phyloP scores from a whole-genome alignment of 2,888 invertebrate genomes.

The Podabrus alpinus region DNA sequence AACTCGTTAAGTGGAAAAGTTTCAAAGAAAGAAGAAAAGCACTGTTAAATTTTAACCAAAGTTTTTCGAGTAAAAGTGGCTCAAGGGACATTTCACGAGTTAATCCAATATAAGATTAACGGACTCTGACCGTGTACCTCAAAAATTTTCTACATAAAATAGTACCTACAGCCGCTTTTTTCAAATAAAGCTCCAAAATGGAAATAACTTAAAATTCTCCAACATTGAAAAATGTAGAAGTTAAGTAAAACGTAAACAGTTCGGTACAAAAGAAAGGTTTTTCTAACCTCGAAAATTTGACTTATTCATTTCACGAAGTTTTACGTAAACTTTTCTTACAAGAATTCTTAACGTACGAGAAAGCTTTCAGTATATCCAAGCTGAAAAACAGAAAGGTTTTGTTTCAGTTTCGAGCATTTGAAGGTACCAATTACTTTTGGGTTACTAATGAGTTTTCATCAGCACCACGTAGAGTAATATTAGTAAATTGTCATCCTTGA shows the following conservation, averaged over 20 bases:
- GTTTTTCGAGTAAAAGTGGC: not conserved
- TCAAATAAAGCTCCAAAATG: no score
- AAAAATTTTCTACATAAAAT: not conserved
- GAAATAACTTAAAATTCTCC: not conserved
- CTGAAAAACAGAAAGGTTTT: not conserved
- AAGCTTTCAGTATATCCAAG: not conserved
- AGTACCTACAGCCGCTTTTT: no score
- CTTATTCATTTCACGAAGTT: not conserved
- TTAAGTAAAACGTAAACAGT: not conserved
- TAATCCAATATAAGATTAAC: not conserved
- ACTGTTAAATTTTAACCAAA: not conserved
- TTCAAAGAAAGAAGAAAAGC: not conserved
- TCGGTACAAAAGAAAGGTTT: not conserved
- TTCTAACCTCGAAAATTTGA: not conserved
- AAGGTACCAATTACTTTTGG: not conserved
- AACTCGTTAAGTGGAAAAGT: slow-evolving; percentile 21
- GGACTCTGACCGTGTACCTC: not conserved
- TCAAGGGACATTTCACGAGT: not conserved
- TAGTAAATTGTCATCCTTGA: not conserved
- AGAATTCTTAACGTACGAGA: not conserved
- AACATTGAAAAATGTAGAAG: not conserved
- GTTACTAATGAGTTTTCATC: not conserved
- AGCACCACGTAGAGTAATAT: not conserved
- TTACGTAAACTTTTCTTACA: not conserved
- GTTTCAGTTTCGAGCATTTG: not conserved